Evolutionary conservation across 2,113 vertebrate species (phyloP), one percentile per base, ranked within the genome.

Genomic region (Cichladusa arquata): DNA sequence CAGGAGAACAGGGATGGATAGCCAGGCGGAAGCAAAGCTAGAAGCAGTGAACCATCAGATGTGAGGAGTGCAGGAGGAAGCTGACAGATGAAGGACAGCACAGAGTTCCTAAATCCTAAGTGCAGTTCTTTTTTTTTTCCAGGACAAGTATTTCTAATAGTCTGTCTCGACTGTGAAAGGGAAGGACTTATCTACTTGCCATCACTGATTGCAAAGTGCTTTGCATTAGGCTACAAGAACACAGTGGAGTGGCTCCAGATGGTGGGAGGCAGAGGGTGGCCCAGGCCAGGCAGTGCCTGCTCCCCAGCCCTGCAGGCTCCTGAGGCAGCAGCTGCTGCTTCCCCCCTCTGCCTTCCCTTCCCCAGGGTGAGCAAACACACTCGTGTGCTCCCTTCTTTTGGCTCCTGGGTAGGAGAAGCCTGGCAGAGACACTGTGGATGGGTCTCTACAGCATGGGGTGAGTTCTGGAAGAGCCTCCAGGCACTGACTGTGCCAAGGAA

Each of bases 11-110:
- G 73, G 58, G 74, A 86, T 0, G 0, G 67, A 89, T 61, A 95
- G 83, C 81, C 86, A 93, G 78, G 81, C 71, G 95, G 91, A 86
- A 95, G 91, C 83, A 96, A 95, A 92, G 95, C 95, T 94, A 86
- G 91, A 89, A 93, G 91, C 80, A 91, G 54, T 65, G 91, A 97
- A 80, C 86, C 86, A 90, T 91, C 95, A 88, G 81, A 87, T 50
- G 80, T 80, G 76, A 89, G 58, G 67, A 91, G 69, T 0, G 5
- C 45, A 65, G 70, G 84, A 86, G 61, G 92, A 76, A 92, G 94
- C 73, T 96, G 92, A 90, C 95, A 94, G 87, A 45, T 96, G 87
- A 97, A 96, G 84, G 92, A 89, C 92, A 82, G 81, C 42, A 51
- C 84, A 53, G 69, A 95, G 72, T 82, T 71, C 91, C 88, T 88